phyloP scores from a whole-genome alignment of 2,888 invertebrate species.

The Phengaris alcon region DNA sequence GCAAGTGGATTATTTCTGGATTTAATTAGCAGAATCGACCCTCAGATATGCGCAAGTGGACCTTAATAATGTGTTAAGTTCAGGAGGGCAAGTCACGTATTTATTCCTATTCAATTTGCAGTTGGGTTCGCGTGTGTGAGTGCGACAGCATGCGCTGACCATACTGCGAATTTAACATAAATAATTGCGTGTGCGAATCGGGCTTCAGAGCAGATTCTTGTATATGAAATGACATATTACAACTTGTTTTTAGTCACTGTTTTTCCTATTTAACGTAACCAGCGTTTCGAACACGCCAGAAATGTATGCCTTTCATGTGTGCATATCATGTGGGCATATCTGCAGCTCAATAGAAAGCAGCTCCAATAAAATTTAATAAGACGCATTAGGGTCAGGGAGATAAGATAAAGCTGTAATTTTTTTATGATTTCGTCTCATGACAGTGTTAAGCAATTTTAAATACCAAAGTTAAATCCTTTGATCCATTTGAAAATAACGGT shows the following conservation, averaged over 20 bases:
- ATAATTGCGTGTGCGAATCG: no score
- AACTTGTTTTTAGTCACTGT: not conserved
- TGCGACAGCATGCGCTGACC: no score
- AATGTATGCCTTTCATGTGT: not conserved
- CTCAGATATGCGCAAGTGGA: no score
- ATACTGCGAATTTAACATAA: no score
- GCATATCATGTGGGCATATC: not conserved
- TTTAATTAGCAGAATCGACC: no score
- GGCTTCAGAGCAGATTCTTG: no score
- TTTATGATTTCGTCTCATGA: not conserved
- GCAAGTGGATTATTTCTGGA: no score
- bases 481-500: not conserved
- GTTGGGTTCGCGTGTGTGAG: no score
- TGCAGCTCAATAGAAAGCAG: not conserved
- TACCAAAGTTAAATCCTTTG: not conserved
- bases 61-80: no score
- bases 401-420: not conserved
- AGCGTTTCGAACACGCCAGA: not conserved
- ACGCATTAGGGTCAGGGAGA: constrained; percentile 16
- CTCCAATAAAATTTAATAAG: constrained; percentile 13
- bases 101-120: no score
- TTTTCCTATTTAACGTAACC: not conserved
- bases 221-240: not conserved
- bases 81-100: no score
- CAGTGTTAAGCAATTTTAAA: not conserved